A percentile compares a stretch with the other conserved stretches of the same genome.
phyloP scores from a whole-genome alignment of 1,140 invertebrate species.

The Lepidotrigona ventralis region DNA sequence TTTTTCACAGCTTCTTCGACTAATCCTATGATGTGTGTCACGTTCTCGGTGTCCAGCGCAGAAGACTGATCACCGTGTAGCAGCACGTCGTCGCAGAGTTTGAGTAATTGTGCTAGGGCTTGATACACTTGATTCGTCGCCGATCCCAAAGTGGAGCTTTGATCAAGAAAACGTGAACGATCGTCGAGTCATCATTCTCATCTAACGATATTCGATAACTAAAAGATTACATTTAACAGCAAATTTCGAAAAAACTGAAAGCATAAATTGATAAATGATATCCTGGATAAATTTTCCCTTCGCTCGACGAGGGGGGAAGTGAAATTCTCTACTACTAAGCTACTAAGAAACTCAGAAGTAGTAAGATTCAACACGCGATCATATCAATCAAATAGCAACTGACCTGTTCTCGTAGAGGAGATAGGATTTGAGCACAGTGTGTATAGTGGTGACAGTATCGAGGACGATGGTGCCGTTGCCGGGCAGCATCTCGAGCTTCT shows the following conservation, averaged over 20 bases:
- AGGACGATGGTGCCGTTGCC: conserved; percentile 95
- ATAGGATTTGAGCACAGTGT: conserved; percentile 85
- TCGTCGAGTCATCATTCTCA: too few species aligned
- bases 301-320: too few species aligned
- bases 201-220: too few species aligned
- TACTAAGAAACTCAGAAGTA: too few species aligned
- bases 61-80: conserved; percentile 85
- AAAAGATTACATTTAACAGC: too few species aligned
- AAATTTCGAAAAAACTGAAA: not conserved
- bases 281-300: too few species aligned
- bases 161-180: not conserved
- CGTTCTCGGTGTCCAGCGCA: conserved; percentile 86
- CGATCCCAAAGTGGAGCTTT: conserved; percentile 84
- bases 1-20: conserved; percentile 90
- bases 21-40: conserved; percentile 88
- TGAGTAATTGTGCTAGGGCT: conserved; percentile 91
- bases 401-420: conserved; percentile 87
- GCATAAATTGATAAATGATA: too few species aligned
- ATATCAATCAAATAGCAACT: not conserved
- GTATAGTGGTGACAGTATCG: conserved; percentile 94
- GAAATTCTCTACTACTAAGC: too few species aligned
- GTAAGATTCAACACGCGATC: not conserved
- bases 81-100: conserved; percentile 93
- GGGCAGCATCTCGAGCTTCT: conserved; percentile 94
- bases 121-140: conserved; percentile 93